Conservation (phyloP, 2,888 invertebrate genomes). For the Tetragnatha montana region DNA sequence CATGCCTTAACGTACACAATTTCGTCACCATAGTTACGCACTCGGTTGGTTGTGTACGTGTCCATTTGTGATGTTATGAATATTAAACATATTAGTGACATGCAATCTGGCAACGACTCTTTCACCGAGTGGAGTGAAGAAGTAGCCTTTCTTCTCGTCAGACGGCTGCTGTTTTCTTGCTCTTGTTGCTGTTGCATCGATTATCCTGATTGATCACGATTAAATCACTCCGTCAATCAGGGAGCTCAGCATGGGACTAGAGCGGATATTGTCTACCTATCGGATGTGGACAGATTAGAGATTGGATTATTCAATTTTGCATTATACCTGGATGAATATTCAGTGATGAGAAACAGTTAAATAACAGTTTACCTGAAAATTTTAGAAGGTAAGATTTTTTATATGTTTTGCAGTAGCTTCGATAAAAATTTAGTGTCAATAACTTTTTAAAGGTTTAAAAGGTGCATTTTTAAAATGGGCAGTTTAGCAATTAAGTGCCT, state of each 20-base stretch:
- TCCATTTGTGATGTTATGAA: slow-evolving; percentile 68
- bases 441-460: background rate
- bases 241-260: slow-evolving; percentile 19
- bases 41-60: slow-evolving; percentile 58
- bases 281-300: slow-evolving; percentile 1
- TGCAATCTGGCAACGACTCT: slow-evolving; percentile 67
- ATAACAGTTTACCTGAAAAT: background rate
- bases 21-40: slow-evolving; percentile 66
- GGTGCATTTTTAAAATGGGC: too few species aligned
- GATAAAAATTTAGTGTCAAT: background rate
- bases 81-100: slow-evolving; percentile 69
- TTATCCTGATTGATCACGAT: slow-evolving; percentile 47
- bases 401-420: background rate
- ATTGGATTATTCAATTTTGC: slow-evolving; percentile 8
- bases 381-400: slow-evolving; percentile 10
- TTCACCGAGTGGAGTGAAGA: slow-evolving; percentile 50
- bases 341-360: background rate
- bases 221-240: slow-evolving; percentile 19
- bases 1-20: slow-evolving; percentile 65
- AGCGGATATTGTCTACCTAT: background rate
- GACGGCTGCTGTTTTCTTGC: slow-evolving; percentile 49
- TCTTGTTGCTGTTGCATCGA: slow-evolving; percentile 47
- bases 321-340: background rate
- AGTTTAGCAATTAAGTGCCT: too few species aligned
- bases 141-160: slow-evolving; percentile 46